Evolutionary conservation across 2,113 vertebrate genomes (phyloP).

Genomic region (Tauraco erythrolophus): DNA sequence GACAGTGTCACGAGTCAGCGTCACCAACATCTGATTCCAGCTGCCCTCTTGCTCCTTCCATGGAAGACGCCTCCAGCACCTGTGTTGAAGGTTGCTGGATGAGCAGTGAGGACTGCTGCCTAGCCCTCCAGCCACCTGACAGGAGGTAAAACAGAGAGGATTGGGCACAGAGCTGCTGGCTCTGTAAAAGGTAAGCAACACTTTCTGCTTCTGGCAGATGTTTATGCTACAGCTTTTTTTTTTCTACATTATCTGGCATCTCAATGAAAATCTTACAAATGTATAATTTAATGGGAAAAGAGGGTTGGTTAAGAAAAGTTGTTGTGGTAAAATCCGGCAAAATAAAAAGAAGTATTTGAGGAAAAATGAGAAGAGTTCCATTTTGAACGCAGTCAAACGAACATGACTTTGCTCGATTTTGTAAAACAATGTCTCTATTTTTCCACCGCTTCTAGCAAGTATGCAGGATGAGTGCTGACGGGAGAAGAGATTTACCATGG

Average conservation of each 20-base stretch:
- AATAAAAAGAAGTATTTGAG: neutral
- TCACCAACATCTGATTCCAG: neutral
- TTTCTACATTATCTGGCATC: neutral
- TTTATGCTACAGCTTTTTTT: neutral
- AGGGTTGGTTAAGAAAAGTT: neutral
- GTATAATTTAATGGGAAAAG: neutral
- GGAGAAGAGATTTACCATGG: neutral
- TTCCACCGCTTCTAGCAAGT: neutral
- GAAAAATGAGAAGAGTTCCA: neutral
- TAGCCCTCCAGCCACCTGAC: neutral
- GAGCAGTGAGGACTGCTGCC: neutral
- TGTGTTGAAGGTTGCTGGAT: neutral
- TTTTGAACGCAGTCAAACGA: neutral
- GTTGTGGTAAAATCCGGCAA: neutral
- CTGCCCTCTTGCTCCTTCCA: neutral
- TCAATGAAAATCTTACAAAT: neutral
- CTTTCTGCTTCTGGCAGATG: neutral
- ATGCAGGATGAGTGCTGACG: neutral
- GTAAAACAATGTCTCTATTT: neutral
- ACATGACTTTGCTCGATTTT: neutral
- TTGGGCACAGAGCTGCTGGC: neutral
- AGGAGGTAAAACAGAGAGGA: neutral
- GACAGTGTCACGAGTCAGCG: accelerated
- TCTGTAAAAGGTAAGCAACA: neutral
- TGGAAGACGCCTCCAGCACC: neutral